Evolutionary conservation across 2,797 vertebrate genomes (phyloP).

Genomic region (Austrolebias charrua): DNA sequence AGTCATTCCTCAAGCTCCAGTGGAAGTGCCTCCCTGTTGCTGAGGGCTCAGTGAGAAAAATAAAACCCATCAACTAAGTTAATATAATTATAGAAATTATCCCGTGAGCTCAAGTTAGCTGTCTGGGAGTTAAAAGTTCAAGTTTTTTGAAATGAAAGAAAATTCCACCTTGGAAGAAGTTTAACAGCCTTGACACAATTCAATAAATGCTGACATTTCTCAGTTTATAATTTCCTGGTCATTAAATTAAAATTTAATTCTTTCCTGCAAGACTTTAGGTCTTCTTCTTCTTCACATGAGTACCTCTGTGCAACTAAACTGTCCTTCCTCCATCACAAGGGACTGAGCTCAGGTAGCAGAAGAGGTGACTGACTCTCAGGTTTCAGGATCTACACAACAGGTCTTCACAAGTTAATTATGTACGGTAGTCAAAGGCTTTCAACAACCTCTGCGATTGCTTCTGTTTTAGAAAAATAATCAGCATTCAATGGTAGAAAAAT

Average conservation of each 20-base stretch:
- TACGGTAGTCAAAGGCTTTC: constrained; percentile 41
- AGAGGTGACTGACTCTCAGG: constrained; percentile 72
- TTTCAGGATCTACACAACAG: constrained; percentile 69
- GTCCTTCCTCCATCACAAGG: background rate
- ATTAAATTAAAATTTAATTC: constrained; percentile 9
- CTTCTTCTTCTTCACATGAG: constrained; percentile 19
- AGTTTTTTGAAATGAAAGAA: constrained; percentile 24
- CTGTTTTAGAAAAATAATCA: constrained; percentile 31
- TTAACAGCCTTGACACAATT: constrained; percentile 26
- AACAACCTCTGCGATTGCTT: constrained; percentile 24
- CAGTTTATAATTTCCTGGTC: constrained; percentile 28
- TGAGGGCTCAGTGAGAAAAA: constrained; percentile 42
- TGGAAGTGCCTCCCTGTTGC: constrained; percentile 49
- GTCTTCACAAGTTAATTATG: constrained; percentile 70
- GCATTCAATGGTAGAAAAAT: constrained; percentile 27
- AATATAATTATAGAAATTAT: constrained; percentile 47
- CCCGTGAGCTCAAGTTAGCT: constrained; percentile 24
- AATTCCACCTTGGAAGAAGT: constrained; percentile 26
- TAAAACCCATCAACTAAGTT: constrained; percentile 48
- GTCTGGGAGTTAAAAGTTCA: constrained; percentile 4
- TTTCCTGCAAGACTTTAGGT: constrained; percentile 20
- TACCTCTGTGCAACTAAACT: constrained; percentile 3
- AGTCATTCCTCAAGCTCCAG: constrained; percentile 32
- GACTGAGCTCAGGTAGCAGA: constrained; percentile 69
- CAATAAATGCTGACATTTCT: constrained; percentile 35